phyloP scores from a whole-genome alignment of 1,140 invertebrate species.

The Bradysia coprophila region DNA sequence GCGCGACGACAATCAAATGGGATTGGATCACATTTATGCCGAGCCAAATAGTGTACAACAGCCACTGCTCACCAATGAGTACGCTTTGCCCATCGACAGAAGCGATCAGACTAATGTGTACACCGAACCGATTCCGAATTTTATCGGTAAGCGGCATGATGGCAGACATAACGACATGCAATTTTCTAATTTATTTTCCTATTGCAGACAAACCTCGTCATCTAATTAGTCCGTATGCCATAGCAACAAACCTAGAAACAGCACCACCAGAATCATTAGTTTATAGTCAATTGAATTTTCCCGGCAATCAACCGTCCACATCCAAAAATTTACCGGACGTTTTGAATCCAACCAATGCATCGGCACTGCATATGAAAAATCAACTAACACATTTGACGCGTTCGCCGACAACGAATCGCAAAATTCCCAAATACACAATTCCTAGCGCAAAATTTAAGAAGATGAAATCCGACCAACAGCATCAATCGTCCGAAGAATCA shows the following conservation, averaged over 20 bases:
- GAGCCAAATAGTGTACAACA: slow-evolving; percentile 9
- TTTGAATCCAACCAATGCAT: not conserved
- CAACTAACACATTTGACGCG: slow-evolving; percentile 1
- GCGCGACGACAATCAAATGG: slow-evolving; percentile 3
- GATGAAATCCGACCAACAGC: not conserved
- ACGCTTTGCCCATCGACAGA: slow-evolving; percentile 10
- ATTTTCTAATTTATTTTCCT: not conserved
- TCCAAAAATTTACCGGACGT: not conserved
- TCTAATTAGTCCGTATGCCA: not conserved
- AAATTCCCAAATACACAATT: slow-evolving; percentile 5
- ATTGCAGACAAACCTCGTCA: not conserved
- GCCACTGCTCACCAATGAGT: slow-evolving; percentile 12
- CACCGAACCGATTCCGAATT: slow-evolving; percentile 12
- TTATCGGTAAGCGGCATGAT: slow-evolving; percentile 6
- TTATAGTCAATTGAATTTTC: too few species aligned
- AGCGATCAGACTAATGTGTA: slow-evolving; percentile 9
- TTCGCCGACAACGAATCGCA: slow-evolving; percentile 5
- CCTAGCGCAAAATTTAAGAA: slow-evolving; percentile 1
- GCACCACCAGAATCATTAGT: not conserved
- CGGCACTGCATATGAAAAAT: not conserved
- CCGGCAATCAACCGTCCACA: not conserved
- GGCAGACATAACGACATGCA: not conserved
- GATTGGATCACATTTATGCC: slow-evolving; percentile 12
- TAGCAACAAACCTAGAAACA: not conserved
- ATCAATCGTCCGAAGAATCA: not conserved